Base-by-base conservation (phyloP, 30 jellyfish, hydroid and myxozoan species). In the Turritopsis rubra region DNA sequence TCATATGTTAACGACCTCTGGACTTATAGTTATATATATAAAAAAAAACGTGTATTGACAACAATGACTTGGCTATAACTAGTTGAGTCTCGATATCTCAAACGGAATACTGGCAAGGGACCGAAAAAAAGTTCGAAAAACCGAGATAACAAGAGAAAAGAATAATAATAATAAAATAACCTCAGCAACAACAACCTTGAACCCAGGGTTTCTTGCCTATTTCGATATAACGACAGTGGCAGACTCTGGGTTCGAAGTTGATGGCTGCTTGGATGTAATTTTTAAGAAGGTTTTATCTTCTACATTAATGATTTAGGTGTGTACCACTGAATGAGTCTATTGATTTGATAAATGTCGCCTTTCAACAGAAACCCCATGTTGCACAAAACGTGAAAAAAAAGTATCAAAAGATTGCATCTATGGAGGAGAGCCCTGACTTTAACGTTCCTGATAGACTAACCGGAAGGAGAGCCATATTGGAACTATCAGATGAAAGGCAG, bases 341-440 rank as follows among this genome's bases (percentile, higher is more conserved):
- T 41, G 98, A 92, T 82, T 76, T 92, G 73, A 75, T 92, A 21
- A 92, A 92, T 65, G 98, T 92, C 21, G 98, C 98, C n/a, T 92
- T 92, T 71, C 89, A 81, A 72, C 95, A 92, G 73, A 74, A 79
- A 53, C 29, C 72, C 52, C 29, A 75, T 21, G 23, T 52, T 13
- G 85, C 52, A n/a, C 85, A 54, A 80, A 83, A 81, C 74, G 27
- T 18, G 19, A 81, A 85, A 18, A 72, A 81, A 28, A 53, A 72
- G 79, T n/a, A 71, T 66, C 88, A 83, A 72, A 81, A 29, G 52
- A 75, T 75, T n/a, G 88, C 28, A 13, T 71, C 30, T 52, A 85
- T 68, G 52, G 28, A 26, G 23, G 52, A 52, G 30, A 77, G 71
- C 25, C 87, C 78, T 52, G 86, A 90, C 7, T 92, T 65, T 76